Conservation (phyloP, 2,888 invertebrate genomes). For the Clitarchus hookeri region DNA sequence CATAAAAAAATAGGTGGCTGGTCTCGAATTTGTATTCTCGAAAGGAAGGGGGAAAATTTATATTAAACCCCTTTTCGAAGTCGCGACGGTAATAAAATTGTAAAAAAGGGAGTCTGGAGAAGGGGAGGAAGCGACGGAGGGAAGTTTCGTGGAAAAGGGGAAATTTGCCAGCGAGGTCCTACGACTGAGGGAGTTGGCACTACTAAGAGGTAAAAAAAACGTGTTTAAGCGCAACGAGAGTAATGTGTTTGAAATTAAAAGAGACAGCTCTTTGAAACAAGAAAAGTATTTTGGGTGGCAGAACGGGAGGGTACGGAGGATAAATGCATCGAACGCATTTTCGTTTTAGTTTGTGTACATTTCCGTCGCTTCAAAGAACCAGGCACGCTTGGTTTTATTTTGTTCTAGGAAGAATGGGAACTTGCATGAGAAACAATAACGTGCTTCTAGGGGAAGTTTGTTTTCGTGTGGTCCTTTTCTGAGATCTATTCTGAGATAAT, state of each 20-base stretch:
- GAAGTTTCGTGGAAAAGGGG: background rate
- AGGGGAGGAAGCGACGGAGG: background rate
- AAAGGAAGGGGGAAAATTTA: background rate
- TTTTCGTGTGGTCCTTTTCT: too few species aligned
- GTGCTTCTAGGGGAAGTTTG: too few species aligned
- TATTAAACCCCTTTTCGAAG: background rate
- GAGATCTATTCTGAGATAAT: too few species aligned
- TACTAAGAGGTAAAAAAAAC: background rate
- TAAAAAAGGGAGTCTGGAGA: background rate
- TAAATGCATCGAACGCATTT: background rate
- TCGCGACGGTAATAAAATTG: background rate
- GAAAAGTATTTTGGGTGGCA: background rate
- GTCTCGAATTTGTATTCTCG: background rate
- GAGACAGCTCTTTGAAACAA: background rate
- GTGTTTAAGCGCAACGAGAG: background rate
- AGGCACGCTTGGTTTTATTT: background rate
- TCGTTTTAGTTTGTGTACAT: background rate
- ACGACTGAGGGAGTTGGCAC: background rate
- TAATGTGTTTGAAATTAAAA: constrained; percentile 2
- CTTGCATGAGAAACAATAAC: too few species aligned
- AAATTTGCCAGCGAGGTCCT: background rate
- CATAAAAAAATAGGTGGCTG: background rate
- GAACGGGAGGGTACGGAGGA: background rate
- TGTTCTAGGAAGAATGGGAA: background rate
- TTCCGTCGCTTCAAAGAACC: background rate